These are phyloP conservation scores for Pogonocichla stellata DNA, from an alignment of 2,113 vertebrate genomes.

Conservation along the genomic window DNA sequence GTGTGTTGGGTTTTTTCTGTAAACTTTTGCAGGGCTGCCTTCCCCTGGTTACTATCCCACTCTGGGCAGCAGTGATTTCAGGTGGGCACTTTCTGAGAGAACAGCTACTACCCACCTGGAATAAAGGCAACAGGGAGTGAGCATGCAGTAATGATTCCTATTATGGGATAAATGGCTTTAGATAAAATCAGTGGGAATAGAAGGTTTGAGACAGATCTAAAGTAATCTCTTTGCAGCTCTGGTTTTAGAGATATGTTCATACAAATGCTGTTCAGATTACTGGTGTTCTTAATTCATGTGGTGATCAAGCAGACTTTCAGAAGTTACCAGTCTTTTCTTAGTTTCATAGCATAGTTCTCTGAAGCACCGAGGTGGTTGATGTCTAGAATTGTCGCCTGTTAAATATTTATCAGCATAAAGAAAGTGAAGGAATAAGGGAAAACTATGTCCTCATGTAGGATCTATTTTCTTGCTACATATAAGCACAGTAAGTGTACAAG, in stretches of 20 bases:
- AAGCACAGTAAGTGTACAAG: not conserved
- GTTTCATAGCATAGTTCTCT: not conserved
- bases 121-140: not conserved
- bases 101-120: not conserved
- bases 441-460: not conserved
- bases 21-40: not conserved
- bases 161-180: not conserved
- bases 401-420: not conserved
- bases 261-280: not conserved
- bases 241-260: not conserved
- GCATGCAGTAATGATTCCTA: not conserved
- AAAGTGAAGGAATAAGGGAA: not conserved
- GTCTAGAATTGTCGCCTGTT: not conserved
- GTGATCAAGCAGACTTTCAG: not conserved
- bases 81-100: not conserved
- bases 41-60: not conserved
- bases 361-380: not conserved
- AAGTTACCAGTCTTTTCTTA: not conserved
- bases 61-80: not conserved
- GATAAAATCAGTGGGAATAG: not conserved
- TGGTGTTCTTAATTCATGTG: not conserved
- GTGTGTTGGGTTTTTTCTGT: not conserved
- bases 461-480: not conserved
- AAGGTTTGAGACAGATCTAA: not conserved
- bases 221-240: not conserved